These are phyloP conservation scores for Pelmatolapia mariae DNA, from an alignment of 2,113 vertebrate species.

Conservation along the genomic window DNA sequence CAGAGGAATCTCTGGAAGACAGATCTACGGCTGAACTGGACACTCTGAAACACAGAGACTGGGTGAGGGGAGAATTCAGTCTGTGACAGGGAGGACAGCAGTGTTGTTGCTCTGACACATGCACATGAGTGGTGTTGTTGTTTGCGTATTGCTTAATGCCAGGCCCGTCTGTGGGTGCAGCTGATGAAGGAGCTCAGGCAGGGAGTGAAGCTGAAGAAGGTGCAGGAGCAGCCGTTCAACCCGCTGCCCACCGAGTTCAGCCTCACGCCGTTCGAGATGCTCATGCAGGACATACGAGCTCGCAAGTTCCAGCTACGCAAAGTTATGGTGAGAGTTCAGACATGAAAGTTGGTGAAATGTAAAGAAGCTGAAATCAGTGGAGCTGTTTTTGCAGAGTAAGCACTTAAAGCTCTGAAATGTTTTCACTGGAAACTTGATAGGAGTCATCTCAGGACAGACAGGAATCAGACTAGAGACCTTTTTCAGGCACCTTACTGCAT, in stretches of 20 bases:
- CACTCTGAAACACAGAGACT: slow-evolving; percentile 85
- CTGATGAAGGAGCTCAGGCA: slow-evolving; percentile 94
- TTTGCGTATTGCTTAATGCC: neutral
- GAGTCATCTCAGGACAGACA: neutral
- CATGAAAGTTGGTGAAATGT: neutral
- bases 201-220: slow-evolving; percentile 94
- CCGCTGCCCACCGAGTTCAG: slow-evolving; percentile 90
- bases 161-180: slow-evolving; percentile 95
- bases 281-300: slow-evolving; percentile 94
- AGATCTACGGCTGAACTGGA: slow-evolving; percentile 74
- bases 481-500: neutral
- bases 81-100: neutral
- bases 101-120: neutral
- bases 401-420: neutral
- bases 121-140: neutral
- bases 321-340: slow-evolving; percentile 83
- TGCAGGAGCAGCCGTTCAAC: slow-evolving; percentile 89
- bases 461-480: neutral
- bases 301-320: slow-evolving; percentile 92
- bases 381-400: neutral
- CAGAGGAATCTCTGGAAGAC: slow-evolving; percentile 71
- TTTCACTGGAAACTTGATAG: neutral
- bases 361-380: neutral
- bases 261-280: slow-evolving; percentile 96
- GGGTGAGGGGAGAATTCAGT: slow-evolving; percentile 69